Conservation (phyloP, 37 sponge, comb jelly and placozoan genomes). For the Cladorhizidae sp. region DNA sequence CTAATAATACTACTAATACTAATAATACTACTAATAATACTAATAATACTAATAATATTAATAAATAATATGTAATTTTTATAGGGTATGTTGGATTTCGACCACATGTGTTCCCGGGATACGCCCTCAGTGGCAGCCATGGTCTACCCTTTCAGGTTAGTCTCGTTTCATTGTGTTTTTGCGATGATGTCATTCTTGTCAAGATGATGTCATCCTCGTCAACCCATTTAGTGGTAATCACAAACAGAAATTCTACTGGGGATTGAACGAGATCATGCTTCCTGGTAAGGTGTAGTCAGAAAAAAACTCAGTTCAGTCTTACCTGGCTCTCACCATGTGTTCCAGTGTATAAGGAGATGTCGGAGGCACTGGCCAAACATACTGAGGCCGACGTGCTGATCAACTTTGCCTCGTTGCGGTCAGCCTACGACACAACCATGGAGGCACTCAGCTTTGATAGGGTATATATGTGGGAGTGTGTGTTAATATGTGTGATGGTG, state of each 20-base stretch:
- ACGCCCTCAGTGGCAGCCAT: constrained; percentile 94
- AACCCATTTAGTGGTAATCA: constrained; percentile 80
- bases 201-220: not conserved
- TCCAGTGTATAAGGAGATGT: constrained; percentile 91
- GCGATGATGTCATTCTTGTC: not conserved
- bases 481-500: too few species aligned
- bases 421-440: constrained; percentile 91
- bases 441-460: constrained; percentile 70
- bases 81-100: constrained; percentile 95
- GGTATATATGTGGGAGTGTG: too few species aligned
- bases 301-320: not conserved
- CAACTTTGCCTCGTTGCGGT: constrained; percentile 97
- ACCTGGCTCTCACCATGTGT: not conserved
- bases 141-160: constrained; percentile 94
- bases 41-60: too few species aligned
- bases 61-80: too few species aligned
- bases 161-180: not conserved
- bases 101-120: constrained; percentile 83
- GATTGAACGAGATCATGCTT: constrained; percentile 89
- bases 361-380: constrained; percentile 80
- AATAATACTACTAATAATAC: too few species aligned
- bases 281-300: constrained; percentile 63
- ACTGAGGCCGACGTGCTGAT: constrained; percentile 85
- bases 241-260: constrained; percentile 97
- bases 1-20: too few species aligned